Evolutionary conservation across 53 echinoderm and acorn worm species (phyloP).

Genomic region (Hippasteria phrygiana): DNA sequence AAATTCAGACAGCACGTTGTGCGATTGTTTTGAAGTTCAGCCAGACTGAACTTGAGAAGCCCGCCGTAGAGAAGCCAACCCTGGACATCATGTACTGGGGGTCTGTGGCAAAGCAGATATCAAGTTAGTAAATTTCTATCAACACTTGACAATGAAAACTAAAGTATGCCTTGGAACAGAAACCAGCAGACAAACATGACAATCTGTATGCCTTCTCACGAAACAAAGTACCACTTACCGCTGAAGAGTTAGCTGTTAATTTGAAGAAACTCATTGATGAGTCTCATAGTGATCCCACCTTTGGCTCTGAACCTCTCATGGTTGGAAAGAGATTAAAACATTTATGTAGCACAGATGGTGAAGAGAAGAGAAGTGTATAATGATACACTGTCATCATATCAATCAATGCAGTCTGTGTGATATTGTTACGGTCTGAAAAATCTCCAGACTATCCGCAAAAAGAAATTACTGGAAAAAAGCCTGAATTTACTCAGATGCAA

Average conservation of each 20-base stretch:
- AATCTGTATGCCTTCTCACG: slow-evolving; percentile 36
- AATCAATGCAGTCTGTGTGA: no score
- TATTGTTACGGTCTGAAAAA: no score
- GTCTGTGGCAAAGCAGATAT: slow-evolving; percentile 53
- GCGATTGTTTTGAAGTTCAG: slow-evolving; percentile 18
- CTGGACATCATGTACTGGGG: slow-evolving; percentile 59
- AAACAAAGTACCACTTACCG: slow-evolving; percentile 12
- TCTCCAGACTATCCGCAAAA: no score
- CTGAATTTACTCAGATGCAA: no score
- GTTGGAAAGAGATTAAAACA: no score
- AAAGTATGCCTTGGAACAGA: slow-evolving; percentile 20
- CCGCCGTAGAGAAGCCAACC: slow-evolving; percentile 25
- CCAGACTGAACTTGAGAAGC: slow-evolving; percentile 13
- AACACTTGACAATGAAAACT: slow-evolving; percentile 2
- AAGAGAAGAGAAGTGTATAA: slow-evolving; percentile 5
- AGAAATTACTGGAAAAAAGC: no score
- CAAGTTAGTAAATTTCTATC: slow-evolving; percentile 41
- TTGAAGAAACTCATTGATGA: slow-evolving; percentile 46
- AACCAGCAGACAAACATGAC: no score
- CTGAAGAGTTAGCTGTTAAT: slow-evolving; percentile 27
- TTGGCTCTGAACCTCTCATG: not conserved
- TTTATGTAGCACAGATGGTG: slow-evolving; percentile 31
- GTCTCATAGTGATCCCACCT: slow-evolving; percentile 11
- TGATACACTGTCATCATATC: not conserved
- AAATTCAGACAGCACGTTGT: no score